These are phyloP conservation scores for Sitta europaea DNA, from an alignment of 2,113 vertebrate species.

Conservation along the genomic window DNA sequence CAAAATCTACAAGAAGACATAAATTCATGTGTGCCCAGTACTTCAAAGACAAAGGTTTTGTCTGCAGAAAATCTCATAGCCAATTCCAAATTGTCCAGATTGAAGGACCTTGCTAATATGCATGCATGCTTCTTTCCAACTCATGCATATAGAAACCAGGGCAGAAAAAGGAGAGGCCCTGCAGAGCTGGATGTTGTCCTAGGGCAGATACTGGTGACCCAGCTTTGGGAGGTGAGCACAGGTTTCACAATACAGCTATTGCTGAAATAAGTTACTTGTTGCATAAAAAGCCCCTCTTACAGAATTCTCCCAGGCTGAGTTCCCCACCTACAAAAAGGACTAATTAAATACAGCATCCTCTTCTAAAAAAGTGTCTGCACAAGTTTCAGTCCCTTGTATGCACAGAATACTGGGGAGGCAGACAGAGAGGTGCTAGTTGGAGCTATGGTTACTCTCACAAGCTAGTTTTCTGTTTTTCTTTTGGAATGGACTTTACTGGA, in stretches of 20 bases:
- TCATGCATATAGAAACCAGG: neutral
- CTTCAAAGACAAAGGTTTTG: neutral
- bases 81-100: neutral
- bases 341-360: neutral
- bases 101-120: neutral
- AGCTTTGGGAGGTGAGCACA: neutral
- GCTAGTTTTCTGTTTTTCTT: neutral
- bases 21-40: neutral
- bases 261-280: neutral
- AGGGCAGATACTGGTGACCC: neutral
- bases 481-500: neutral
- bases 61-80: neutral
- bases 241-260: neutral
- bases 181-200: neutral
- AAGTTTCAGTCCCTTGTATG: neutral
- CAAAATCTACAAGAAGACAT: neutral
- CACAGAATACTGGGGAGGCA: neutral
- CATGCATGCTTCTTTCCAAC: neutral
- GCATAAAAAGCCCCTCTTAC: accelerated
- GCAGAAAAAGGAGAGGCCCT: neutral
- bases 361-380: neutral
- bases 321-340: neutral
- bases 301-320: neutral
- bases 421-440: neutral
- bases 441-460: neutral